Conservation (phyloP, 2,888 invertebrate genomes). For the Matsumyia berberina region DNA sequence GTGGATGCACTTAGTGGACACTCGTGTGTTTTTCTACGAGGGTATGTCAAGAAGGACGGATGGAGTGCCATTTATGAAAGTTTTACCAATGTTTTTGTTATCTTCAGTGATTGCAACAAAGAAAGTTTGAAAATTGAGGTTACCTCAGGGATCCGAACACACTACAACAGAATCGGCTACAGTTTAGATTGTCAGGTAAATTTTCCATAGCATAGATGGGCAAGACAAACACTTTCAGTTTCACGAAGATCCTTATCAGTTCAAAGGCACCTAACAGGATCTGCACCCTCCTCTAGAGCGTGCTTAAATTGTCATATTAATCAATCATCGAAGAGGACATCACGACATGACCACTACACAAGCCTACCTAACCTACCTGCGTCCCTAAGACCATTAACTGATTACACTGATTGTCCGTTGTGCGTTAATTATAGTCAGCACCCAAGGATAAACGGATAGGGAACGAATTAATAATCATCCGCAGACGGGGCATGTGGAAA, state of each 20-base stretch:
- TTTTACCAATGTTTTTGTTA: too few species aligned
- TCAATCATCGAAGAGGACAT: slow-evolving; percentile 31
- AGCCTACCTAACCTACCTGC: slow-evolving; percentile 45
- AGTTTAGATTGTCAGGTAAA: too few species aligned
- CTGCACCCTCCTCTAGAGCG: slow-evolving; percentile 19
- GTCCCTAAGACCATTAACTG: slow-evolving; percentile 45
- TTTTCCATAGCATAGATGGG: too few species aligned
- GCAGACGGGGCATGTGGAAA: slow-evolving; percentile 4
- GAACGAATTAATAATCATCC: slow-evolving; percentile 32
- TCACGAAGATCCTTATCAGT: slow-evolving; percentile 28
- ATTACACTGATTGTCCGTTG: slow-evolving; percentile 61
- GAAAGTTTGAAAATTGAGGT: too few species aligned
- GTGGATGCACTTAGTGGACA: not conserved
- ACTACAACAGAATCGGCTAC: too few species aligned
- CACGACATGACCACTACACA: slow-evolving; percentile 41
- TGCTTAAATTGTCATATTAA: slow-evolving; percentile 28
- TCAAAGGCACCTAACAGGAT: not conserved
- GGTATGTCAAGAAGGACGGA: not conserved
- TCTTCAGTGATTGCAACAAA: too few species aligned
- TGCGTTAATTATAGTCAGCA: slow-evolving; percentile 60
- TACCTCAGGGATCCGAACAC: too few species aligned
- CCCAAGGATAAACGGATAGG: slow-evolving; percentile 52
- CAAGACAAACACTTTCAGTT: slow-evolving; percentile 27
- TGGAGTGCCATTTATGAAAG: not conserved
- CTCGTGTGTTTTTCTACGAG: not conserved